These are phyloP conservation scores for Dinomys branickii DNA, from an alignment of 2,113 vertebrate species.

Conservation along the genomic window DNA sequence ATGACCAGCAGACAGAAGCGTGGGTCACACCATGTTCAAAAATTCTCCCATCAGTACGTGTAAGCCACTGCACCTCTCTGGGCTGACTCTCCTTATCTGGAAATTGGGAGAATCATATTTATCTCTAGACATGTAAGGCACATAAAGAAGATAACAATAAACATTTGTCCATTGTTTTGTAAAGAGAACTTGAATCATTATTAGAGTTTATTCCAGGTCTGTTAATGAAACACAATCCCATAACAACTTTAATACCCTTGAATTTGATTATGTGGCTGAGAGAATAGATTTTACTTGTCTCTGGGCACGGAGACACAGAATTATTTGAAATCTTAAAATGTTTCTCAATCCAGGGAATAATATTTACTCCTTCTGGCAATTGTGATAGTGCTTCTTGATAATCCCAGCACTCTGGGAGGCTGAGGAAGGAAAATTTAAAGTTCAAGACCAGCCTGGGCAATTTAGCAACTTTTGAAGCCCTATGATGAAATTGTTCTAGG, in stretches of 20 bases:
- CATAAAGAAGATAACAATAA: not conserved
- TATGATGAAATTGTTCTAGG: not conserved
- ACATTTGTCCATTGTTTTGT: not conserved
- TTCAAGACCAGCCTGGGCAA: not conserved
- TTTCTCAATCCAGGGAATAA: not conserved
- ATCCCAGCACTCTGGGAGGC: no score
- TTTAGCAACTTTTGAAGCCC: not conserved
- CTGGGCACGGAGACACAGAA: not conserved
- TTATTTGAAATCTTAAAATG: not conserved
- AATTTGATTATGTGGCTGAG: not conserved
- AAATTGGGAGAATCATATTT: not conserved
- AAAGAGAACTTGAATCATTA: not conserved
- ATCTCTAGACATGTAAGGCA: not conserved
- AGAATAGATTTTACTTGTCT: not conserved
- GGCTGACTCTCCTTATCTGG: not conserved
- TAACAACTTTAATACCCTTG: not conserved
- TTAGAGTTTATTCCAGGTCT: no score
- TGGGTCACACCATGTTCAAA: not conserved
- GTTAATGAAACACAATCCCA: not conserved
- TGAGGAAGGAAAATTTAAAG: no score
- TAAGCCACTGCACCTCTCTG: not conserved
- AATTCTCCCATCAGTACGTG: not conserved
- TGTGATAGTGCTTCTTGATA: not conserved
- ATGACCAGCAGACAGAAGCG: not conserved
- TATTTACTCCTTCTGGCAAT: not conserved